These are phyloP conservation scores for Zoanthus sociatus DNA, from an alignment of 92 coral and sea anemone species.

Conservation along the genomic window DNA sequence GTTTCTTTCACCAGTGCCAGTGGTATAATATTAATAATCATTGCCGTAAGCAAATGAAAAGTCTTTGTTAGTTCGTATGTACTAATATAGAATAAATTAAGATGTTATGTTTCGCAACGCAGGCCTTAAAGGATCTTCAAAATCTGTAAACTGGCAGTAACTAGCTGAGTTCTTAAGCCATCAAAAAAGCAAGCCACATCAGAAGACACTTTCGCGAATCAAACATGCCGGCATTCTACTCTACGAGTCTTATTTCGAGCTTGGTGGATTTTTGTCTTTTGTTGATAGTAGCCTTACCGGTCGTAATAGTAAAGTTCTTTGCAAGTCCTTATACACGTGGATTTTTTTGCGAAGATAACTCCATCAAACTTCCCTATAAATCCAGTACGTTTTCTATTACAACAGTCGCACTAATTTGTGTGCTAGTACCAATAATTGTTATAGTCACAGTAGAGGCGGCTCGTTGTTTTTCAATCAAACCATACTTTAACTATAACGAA, in stretches of 20 bases:
- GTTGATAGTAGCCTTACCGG: background rate
- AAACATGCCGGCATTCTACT: background rate
- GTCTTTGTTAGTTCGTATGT: too few relatives aligned
- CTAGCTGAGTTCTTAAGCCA: too few relatives aligned
- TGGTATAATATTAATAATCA: too few relatives aligned
- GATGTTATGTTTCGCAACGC: too few relatives aligned
- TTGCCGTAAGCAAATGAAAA: too few relatives aligned
- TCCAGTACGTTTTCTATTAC: slow-evolving; percentile 7
- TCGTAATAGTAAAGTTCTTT: slow-evolving; percentile 12
- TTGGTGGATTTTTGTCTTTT: slow-evolving; percentile 12
- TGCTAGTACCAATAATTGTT: slow-evolving; percentile 6
- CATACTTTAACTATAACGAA: too few relatives aligned
- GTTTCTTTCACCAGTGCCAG: too few relatives aligned
- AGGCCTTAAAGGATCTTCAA: too few relatives aligned
- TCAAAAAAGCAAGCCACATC: background rate
- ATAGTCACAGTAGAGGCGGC: background rate
- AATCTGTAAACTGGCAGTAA: too few relatives aligned
- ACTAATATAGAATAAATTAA: too few relatives aligned
- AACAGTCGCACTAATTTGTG: slow-evolving; percentile 14
- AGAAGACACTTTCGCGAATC: background rate
- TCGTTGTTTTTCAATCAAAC: background rate
- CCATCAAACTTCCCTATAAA: slow-evolving; percentile 52
- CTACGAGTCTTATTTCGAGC: background rate
- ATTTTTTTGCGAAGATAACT: slow-evolving; percentile 55
- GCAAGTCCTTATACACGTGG: slow-evolving; percentile 38